Percentiles rank a stretch among this genome's conserved stretches.
Evolutionary conservation across 2,797 vertebrate species (phyloP).

Genomic region (Siniperca undulata): DNA sequence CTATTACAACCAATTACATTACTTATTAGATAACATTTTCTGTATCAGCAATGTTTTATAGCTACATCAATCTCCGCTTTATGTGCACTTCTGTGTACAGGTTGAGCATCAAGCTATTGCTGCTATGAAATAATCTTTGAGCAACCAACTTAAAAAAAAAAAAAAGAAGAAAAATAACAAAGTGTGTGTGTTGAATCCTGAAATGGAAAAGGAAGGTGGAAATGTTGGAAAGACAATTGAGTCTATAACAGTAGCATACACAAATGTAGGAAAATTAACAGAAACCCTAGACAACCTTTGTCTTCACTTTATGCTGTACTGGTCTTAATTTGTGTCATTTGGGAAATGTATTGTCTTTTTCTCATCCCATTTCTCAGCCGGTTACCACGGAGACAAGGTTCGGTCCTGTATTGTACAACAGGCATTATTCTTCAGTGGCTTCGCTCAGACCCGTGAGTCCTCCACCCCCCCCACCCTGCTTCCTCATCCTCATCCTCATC

Average conservation of each 20-base stretch:
- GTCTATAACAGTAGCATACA: neutral
- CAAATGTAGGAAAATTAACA: neutral
- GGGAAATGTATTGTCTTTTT: constrained; percentile 30
- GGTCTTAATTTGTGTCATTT: constrained; percentile 34
- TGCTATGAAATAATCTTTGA: constrained; percentile 4
- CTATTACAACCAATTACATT: constrained; percentile 12
- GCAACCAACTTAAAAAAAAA: neutral
- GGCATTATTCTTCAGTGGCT: constrained; percentile 99
- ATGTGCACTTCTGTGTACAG: neutral
- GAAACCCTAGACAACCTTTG: neutral
- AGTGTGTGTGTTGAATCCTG: neutral
- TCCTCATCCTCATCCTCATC: constrained; percentile 42
- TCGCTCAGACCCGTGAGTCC: constrained; percentile 95
- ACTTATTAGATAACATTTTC: neutral
- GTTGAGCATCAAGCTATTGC: constrained; percentile 2
- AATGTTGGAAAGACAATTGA: neutral
- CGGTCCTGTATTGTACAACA: constrained; percentile 97
- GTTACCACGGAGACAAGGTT: constrained; percentile 97
- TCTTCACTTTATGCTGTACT: neutral
- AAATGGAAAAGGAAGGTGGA: neutral
- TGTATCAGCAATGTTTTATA: constrained; percentile 5
- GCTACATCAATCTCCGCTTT: neutral
- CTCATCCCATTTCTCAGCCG: constrained; percentile 84
- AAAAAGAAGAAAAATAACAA: no score
- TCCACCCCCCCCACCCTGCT: constrained; percentile 46